Conservation (phyloP, 2,888 invertebrate genomes). For the Sminthurides aquaticus region DNA sequence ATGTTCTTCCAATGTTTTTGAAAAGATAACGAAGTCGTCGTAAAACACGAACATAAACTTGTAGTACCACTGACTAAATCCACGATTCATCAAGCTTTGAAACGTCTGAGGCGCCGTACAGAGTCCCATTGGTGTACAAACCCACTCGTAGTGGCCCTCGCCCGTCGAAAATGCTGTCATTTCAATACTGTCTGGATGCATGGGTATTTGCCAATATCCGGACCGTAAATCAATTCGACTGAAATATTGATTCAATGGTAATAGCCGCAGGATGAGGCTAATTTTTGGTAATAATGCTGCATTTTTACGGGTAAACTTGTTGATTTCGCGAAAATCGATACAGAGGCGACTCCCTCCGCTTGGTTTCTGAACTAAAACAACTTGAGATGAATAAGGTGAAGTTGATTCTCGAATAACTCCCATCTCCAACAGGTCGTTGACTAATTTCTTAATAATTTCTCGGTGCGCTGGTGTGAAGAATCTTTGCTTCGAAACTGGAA, state of each 20-base stretch:
- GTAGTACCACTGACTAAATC: no score
- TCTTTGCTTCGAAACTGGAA: background rate
- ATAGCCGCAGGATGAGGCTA: no score
- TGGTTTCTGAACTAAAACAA: no score
- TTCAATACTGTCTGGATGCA: constrained; percentile 22
- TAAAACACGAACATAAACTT: no score
- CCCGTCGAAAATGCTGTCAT: no score
- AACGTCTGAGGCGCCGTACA: constrained; percentile 26
- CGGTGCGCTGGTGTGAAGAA: no score
- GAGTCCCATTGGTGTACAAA: constrained; percentile 29
- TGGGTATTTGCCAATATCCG: constrained; percentile 33
- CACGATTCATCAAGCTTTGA: no score
- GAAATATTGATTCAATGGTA: constrained; percentile 8
- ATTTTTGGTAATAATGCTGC: constrained; percentile 14
- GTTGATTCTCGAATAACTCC: no score
- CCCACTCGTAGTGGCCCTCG: constrained; percentile 21
- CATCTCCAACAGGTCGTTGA: no score
- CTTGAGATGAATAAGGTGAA: constrained; percentile 19
- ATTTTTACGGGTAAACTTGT: constrained; percentile 18
- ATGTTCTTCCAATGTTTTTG: no score
- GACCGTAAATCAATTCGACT: constrained; percentile 25
- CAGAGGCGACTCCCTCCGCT: constrained; percentile 13
- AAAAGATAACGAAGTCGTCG: no score
- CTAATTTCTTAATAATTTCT: constrained; percentile 9
- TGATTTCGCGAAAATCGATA: constrained; percentile 22